phyloP scores from a whole-genome alignment of 2,888 invertebrate species.

The Nowickia ferox region DNA sequence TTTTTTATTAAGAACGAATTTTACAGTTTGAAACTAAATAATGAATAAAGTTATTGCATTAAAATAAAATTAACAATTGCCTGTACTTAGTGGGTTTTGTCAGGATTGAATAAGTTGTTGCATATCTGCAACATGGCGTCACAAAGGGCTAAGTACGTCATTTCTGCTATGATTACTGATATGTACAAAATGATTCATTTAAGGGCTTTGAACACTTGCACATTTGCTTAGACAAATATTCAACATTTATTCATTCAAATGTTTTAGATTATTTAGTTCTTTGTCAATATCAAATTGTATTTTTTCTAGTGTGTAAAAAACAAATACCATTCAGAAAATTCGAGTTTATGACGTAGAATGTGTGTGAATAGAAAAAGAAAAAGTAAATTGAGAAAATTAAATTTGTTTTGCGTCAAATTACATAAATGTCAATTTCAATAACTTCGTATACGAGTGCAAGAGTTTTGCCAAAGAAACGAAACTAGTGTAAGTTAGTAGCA shows the following conservation, averaged over 20 bases:
- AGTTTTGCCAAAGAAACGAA: not conserved
- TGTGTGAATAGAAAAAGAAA: too few relatives aligned
- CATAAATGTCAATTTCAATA: slow-evolving; percentile 77
- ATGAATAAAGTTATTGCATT: too few relatives aligned
- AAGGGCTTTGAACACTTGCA: slow-evolving; percentile 11
- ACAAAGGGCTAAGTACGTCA: not conserved
- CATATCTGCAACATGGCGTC: too few relatives aligned
- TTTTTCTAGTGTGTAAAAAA: not conserved
- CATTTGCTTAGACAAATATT: not conserved
- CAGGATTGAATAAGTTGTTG: too few relatives aligned
- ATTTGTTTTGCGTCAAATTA: slow-evolving; percentile 78
- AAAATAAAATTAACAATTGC: too few relatives aligned
- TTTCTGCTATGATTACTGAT: not conserved
- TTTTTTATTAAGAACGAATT: too few relatives aligned
- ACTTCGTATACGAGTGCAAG: slow-evolving; percentile 25
- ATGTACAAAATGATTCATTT: too few relatives aligned
- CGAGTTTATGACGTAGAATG: too few relatives aligned
- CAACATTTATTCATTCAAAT: slow-evolving; percentile 28
- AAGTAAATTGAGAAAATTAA: slow-evolving; percentile 76
- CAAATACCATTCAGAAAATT: too few relatives aligned
- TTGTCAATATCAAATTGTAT: slow-evolving; percentile 5
- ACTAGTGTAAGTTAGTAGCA: not conserved
- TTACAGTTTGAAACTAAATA: too few relatives aligned
- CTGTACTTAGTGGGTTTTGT: too few relatives aligned
- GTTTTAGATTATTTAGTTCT: slow-evolving; percentile 1